Base-by-base conservation (phyloP, 2,888 invertebrate genomes). In the Electrophaes corylata region DNA sequence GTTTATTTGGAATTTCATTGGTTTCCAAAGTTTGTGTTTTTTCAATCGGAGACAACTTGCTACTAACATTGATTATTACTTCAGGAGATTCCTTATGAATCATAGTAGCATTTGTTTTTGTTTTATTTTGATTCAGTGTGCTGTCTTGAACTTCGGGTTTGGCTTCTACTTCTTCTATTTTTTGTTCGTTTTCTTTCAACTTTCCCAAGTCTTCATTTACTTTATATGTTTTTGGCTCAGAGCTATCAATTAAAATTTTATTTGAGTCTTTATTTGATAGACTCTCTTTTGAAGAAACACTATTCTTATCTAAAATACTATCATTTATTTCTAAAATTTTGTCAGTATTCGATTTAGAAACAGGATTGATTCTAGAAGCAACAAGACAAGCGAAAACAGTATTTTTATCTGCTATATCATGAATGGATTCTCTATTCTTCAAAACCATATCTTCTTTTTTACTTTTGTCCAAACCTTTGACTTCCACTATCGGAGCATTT, bases 101-200 rank as follows among this genome's bases (percentile, higher is more conserved):
- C 3, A 18, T 8, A 12, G 12, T 41, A 1, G 16, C 29, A 45
- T 31, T 23, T 45, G 44, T 20, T 31, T 44, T 20, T 12, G 26
- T 12, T 6, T n/a, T 4, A 37, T 44, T 20, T 31, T 31, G 39
- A 12, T 8, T 35, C 26, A 33, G 33, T 12, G 35, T 20, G n/a
- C 26, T 20, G 12, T 44, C 48, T 44, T 35, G 44, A 23, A 29
- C 19, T 18, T 31, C 14, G 16, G 3, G n/a, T 35, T 37, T 54
- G 0, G 26, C 16, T 12, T 58, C 37, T 20, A 18, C 23, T 37
- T 62, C 16, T 12, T 58, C 37, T 20, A 18, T 16, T 37, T 62
- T 40, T 39, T 46, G 39, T 40, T 56, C 43, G 18, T 47, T 16
- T 18, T 35, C 45, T 26, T 33, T 48, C 23, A 29, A 14, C 31